phyloP scores from a whole-genome alignment of 1,140 invertebrate species.

The Dreissena polymorpha region DNA sequence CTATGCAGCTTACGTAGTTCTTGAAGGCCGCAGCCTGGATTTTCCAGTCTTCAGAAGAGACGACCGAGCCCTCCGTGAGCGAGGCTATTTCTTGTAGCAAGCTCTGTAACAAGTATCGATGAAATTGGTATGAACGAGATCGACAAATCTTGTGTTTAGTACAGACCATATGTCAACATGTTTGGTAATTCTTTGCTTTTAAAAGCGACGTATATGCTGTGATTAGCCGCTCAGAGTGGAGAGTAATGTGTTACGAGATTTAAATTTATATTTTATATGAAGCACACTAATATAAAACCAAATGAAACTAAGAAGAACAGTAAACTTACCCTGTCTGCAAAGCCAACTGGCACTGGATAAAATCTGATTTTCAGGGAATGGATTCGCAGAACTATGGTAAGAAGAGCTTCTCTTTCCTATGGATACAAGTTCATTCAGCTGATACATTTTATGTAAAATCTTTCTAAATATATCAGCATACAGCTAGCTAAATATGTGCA shows the following conservation, averaged over 20 bases:
- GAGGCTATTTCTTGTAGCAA: conserved; percentile 18
- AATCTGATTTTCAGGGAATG: too few species aligned
- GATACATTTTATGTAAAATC: too few species aligned
- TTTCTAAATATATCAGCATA: too few species aligned
- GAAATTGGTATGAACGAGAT: neutral
- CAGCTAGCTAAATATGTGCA: too few species aligned
- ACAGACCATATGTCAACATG: neutral
- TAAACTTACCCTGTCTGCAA: too few species aligned
- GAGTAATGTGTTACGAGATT: neutral
- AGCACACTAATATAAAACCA: neutral
- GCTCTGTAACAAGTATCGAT: neutral
- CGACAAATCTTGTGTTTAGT: neutral
- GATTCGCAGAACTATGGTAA: too few species aligned
- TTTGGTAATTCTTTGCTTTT: neutral
- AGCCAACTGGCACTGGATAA: too few species aligned
- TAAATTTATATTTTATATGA: neutral
- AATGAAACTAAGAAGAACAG: neutral
- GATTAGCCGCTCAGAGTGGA: neutral
- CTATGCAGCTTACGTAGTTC: conserved; percentile 24
- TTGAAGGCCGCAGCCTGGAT: conserved; percentile 18
- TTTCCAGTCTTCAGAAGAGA: conserved; percentile 24
- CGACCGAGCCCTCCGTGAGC: conserved; percentile 11
- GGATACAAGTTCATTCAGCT: too few species aligned
- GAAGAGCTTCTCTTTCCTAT: too few species aligned
- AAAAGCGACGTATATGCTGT: neutral